Base-by-base conservation (phyloP, 2,113 vertebrate genomes). In the Macrotis lagotis region DNA sequence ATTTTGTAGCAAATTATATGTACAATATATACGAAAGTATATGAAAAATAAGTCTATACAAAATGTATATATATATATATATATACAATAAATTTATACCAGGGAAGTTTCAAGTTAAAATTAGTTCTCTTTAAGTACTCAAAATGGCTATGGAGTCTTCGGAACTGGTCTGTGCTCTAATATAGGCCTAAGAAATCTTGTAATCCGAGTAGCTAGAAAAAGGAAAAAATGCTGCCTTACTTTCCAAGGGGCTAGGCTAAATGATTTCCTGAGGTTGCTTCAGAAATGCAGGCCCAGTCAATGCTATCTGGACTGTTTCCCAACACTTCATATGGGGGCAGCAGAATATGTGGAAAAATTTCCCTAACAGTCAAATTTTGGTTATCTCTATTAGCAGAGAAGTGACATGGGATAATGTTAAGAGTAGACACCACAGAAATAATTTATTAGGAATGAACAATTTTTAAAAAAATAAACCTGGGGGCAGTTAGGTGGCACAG, bases 251-350 rank as follows among this genome's bases (percentile, higher is more conserved):
- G 5, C n/a, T 44, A 19, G 19, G 66, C 9, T 5, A 74, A 19
- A n/a, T 44, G 66, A 74, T 74, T 74, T 74, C 16, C 22, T 44
- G 66, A 74, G 5, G 37, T 44, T 74, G n/a, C 16, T 74, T 74
- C 12, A 44, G 16, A 74, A 5, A 74, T n/a, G n/a, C n/a, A 83
- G 66, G n/a, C 37, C 37, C 66, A 44, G 16, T 7, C 66, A 83
- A 44, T 83, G 66, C 66, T n/a, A 1, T n/a, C 1, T 19, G 3
- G 0, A 26, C 37, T 0, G 22, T 0, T 1, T 24, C 25, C 5
- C 25, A 22, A 50, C 26, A 26, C 37, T 44, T 31, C 49, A 14
- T 4, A 10, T 11, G 0, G 37, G 16, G 25, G 10, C 12, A n/a
- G n/a, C 16, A 74, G 37, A 14, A 74, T n/a, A 37, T n/a, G 53